phyloP scores from a whole-genome alignment of 2,888 invertebrate species.

The Cyrtodaria siliqua region DNA sequence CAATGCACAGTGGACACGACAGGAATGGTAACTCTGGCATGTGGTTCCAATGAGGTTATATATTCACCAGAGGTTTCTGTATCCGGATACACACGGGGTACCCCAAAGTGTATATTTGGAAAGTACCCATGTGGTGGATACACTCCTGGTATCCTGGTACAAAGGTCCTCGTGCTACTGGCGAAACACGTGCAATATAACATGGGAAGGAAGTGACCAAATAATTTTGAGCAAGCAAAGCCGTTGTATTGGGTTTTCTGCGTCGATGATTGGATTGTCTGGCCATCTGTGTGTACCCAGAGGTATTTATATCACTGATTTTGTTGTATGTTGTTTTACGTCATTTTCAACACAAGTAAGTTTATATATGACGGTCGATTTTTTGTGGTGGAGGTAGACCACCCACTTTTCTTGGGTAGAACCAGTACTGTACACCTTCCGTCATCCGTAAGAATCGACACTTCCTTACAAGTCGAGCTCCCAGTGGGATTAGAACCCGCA shows the following conservation, averaged over 20 bases:
- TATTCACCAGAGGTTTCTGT: constrained; percentile 48
- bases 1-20: constrained; percentile 30
- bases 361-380: too few species aligned
- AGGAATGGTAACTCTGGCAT: constrained; percentile 41
- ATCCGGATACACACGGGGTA: constrained; percentile 39
- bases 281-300: constrained; percentile 61
- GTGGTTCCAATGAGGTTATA: constrained; percentile 43
- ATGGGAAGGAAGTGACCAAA: constrained; percentile 50
- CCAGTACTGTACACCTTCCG: too few species aligned
- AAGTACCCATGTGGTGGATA: constrained; percentile 57
- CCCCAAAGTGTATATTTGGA: constrained; percentile 34
- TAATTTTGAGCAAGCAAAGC: constrained; percentile 37
- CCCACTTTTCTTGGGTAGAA: too few species aligned
- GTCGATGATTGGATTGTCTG: constrained; percentile 43
- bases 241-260: constrained; percentile 55
- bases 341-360: too few species aligned
- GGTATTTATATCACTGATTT: too few species aligned
- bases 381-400: too few species aligned
- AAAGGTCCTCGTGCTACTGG: constrained; percentile 67
- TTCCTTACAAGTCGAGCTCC: too few species aligned
- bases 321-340: too few species aligned
- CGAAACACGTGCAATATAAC: constrained; percentile 51
- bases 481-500: too few species aligned
- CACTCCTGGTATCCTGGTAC: constrained; percentile 56
- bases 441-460: too few species aligned